phyloP scores from a whole-genome alignment of 2,888 invertebrate genomes.

The Xylophagus ater region DNA sequence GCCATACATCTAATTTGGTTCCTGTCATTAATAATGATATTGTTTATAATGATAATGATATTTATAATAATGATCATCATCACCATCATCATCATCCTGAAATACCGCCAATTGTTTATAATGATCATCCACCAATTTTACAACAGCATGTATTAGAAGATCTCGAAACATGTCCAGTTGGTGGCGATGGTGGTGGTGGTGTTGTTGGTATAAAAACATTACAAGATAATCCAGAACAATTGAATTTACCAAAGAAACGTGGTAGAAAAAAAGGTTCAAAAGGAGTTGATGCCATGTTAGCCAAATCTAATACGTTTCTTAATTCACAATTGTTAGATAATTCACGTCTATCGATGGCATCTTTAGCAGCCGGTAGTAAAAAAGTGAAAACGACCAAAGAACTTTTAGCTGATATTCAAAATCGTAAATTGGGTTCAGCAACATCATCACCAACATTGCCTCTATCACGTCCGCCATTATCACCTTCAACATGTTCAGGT shows the following conservation, averaged over 20 bases:
- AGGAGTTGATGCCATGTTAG: conserved; percentile 34
- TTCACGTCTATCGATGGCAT: conserved; percentile 13
- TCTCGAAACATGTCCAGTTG: not conserved
- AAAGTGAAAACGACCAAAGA: conserved; percentile 39
- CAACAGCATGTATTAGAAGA: too few relatives aligned
- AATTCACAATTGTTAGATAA: conserved; percentile 31
- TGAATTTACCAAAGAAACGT: conserved; percentile 29
- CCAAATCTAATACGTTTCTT: conserved; percentile 25
- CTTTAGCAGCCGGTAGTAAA: conserved; percentile 24
- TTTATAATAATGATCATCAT: not conserved
- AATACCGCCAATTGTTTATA: too few relatives aligned
- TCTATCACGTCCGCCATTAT: conserved; percentile 21
- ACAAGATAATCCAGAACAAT: not conserved
- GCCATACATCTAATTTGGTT: conserved; percentile 1
- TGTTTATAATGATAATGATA: not conserved
- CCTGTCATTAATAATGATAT: not conserved
- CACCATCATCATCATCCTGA: not conserved
- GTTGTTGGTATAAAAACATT: not conserved
- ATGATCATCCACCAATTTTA: too few relatives aligned
- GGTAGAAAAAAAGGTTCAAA: conserved; percentile 38
- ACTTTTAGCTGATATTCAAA: conserved; percentile 37
- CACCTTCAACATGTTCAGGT: conserved; percentile 33
- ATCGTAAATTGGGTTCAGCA: conserved; percentile 26
- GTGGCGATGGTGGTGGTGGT: not conserved
- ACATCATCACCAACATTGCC: conserved; percentile 23